phyloP scores from a whole-genome alignment of 2,888 invertebrate species.

The Eurois occulta region DNA sequence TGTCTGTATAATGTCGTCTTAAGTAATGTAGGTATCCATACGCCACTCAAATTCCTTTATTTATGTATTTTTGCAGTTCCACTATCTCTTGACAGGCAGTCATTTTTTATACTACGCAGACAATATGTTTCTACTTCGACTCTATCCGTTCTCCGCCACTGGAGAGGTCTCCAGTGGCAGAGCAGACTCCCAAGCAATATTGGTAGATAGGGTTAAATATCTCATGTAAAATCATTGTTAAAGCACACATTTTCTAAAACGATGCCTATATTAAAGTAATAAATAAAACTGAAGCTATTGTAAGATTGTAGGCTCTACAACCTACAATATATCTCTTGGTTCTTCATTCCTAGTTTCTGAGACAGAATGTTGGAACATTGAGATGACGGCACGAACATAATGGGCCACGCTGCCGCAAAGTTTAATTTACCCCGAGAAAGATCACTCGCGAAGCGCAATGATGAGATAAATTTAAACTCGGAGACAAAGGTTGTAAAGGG shows the following conservation, averaged over 20 bases:
- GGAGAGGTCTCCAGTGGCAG: too few species aligned
- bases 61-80: too few species aligned
- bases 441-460: slow-evolving; percentile 71
- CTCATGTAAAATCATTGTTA: not conserved
- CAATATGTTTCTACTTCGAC: too few species aligned
- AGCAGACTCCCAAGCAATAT: not conserved
- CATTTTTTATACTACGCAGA: too few species aligned
- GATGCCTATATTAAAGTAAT: not conserved
- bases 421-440: slow-evolving; percentile 77
- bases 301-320: not conserved
- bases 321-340: not conserved
- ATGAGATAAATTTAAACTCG: slow-evolving; percentile 75
- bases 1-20: too few species aligned
- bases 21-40: too few species aligned
- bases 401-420: slow-evolving; percentile 68
- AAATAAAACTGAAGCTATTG: not conserved
- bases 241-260: not conserved
- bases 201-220: not conserved
- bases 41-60: too few species aligned
- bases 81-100: too few species aligned
- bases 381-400: slow-evolving; percentile 54
- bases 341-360: slow-evolving; percentile 5
- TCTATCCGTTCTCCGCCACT: too few species aligned
- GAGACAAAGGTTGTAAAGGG: slow-evolving; percentile 72
- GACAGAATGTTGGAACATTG: slow-evolving; percentile 18